These are phyloP conservation scores for Thymallus thymallus DNA, from an alignment of 2,113 vertebrate genomes.

Conservation along the genomic window DNA sequence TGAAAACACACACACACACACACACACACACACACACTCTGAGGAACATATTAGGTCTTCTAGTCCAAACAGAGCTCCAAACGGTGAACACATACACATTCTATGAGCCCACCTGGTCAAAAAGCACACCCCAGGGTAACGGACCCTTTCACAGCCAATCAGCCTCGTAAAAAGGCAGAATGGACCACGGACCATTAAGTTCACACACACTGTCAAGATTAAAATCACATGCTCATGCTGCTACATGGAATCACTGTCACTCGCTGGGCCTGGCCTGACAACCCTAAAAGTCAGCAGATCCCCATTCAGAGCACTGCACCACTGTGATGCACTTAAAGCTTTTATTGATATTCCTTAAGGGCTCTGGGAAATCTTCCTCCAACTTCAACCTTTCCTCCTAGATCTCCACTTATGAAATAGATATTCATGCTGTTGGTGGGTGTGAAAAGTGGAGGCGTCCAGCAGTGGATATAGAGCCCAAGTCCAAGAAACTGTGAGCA, in stretches of 20 bases:
- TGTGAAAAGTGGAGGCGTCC: slow-evolving; percentile 24
- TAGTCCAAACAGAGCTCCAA: slow-evolving; percentile 12
- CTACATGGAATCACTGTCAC: background rate
- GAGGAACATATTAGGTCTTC: slow-evolving; percentile 6
- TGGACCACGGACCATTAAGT: slow-evolving; percentile 62
- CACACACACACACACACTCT: slow-evolving; percentile 38
- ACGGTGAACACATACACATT: slow-evolving; percentile 10
- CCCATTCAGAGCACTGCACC: slow-evolving; percentile 13
- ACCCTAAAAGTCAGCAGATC: slow-evolving; percentile 22
- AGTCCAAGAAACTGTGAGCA: background rate
- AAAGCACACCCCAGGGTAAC: slow-evolving; percentile 16
- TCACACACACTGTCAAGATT: slow-evolving; percentile 53
- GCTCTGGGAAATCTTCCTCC: slow-evolving; percentile 8
- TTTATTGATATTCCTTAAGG: slow-evolving; percentile 36
- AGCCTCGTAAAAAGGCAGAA: slow-evolving; percentile 54
- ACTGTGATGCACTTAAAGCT: slow-evolving; percentile 28
- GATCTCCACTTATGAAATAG: background rate
- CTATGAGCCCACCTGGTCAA: slow-evolving; percentile 23
- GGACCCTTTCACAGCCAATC: slow-evolving; percentile 46
- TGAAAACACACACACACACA: too few species aligned
- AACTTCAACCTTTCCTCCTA: background rate
- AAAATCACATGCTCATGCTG: slow-evolving; percentile 42
- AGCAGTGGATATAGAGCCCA: slow-evolving; percentile 13
- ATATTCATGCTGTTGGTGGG: slow-evolving; percentile 14
- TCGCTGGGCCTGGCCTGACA: background rate